phyloP scores from a whole-genome alignment of 2,797 vertebrate species.

The Anisognathus igniventris region DNA sequence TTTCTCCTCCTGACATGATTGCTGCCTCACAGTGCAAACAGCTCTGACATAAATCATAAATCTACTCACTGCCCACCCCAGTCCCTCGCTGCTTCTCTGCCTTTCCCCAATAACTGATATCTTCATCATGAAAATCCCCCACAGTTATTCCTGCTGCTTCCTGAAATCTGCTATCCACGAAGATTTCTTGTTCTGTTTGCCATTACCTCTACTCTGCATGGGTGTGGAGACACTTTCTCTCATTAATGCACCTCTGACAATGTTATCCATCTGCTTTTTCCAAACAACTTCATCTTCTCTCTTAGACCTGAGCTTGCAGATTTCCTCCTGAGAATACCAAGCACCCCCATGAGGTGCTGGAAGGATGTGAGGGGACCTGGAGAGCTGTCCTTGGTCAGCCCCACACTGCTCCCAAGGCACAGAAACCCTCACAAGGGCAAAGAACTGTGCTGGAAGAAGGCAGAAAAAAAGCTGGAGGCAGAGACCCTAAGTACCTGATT shows the following conservation, averaged over 20 bases:
- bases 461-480: neutral
- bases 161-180: neutral
- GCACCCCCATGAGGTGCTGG: neutral
- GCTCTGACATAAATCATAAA: neutral
- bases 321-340: neutral
- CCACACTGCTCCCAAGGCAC: accelerated
- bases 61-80: neutral
- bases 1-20: neutral
- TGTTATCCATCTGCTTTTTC: constrained; percentile 2
- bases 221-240: neutral
- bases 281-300: constrained; percentile 15
- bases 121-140: neutral
- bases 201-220: neutral
- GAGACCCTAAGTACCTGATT: neutral
- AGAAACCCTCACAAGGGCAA: neutral
- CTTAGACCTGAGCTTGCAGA: neutral
- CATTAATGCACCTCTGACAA: constrained; percentile 31
- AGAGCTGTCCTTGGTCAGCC: neutral
- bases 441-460: neutral
- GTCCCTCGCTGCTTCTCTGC: neutral
- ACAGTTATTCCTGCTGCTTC: neutral
- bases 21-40: neutral
- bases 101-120: neutral
- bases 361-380: neutral
- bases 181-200: neutral